Evolutionary conservation across 2,888 invertebrate species (phyloP), one percentile per base, ranked within the genome.

Genomic region (Lampropteryx suffumata): DNA sequence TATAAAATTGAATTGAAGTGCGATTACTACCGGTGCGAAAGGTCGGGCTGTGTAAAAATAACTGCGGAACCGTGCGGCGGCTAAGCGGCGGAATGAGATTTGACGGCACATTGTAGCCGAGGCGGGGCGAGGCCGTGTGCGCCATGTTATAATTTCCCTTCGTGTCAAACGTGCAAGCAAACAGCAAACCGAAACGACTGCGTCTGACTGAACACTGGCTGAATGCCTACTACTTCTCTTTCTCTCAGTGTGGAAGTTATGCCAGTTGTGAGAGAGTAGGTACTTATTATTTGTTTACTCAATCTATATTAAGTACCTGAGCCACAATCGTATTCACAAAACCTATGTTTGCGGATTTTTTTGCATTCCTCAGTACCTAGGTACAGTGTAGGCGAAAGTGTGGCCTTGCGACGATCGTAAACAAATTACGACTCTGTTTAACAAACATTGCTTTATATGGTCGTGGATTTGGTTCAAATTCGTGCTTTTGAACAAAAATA

Each of bases 31-130:
- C 85, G 89, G 86, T 90, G 89, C 88, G 87, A 89, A 88, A 89
- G 89, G 88, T 89, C 87, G 88, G 84, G 75, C 83, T 85, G 89
- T 88, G 90, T 90, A 90, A 89, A 90, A 89, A 90, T 90, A 90
- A 88, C 88, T 86, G 88, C 90, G 89, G 88, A 88, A 89, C 84
- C 84, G 83, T n/a, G n/a, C n/a, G 80, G 86, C 86, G 80, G 84
- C 87, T 84, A 85, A 85, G 83, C 84, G 79, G 81, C 84, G 89
- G 89, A 88, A 88, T 88, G 89, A 88, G 87, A 87, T 88, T 89
- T 86, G 89, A 88, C 88, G 87, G 87, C 87, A 84, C 87, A 86
- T 82, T 87, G 88, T 88, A 84, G 83, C 79, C 73, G 82, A 87
- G 88, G 89, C 87, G 89, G 88, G 87, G 82, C 87, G 86, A 87